Base-by-base conservation (phyloP, 2,888 invertebrate genomes). In the Branchinecta sandiegonensis region DNA sequence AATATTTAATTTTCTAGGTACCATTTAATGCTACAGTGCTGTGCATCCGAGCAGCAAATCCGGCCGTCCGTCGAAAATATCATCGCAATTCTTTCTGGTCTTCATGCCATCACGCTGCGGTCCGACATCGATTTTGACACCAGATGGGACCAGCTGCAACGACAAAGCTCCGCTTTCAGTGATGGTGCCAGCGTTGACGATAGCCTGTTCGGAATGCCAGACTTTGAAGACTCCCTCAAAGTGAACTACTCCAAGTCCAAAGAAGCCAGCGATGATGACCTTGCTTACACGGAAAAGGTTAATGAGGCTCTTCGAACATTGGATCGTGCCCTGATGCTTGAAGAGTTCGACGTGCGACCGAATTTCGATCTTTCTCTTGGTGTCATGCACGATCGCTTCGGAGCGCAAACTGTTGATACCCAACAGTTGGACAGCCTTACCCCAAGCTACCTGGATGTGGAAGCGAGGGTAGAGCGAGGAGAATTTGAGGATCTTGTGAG, bases 1-100 rank as follows among this genome's bases (percentile, higher is more conserved):
- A 37, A 37, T 37, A 6, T 37, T 37, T 37, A 37, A 17, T 56
- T 56, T n/a, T 56, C 23, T 23, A 56, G 63, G 63, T 85, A 84
- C 77, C 84, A 85, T 77, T 80, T 88, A 71, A 87, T 88, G 85
- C 83, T 85, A 75, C 79, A 85, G 68, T 88, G 88, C 76, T 88
- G 87, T 87, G 79, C 80, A 47, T 75, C 76, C 48, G 76, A 77
- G 3, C 77, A 78, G 68, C 76, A 78, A 4, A 70, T 75, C 48
- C 76, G 84, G 63, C 82, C 82, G 1, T 75, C 78, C 37, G 77
- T 82, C 68, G 76, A 79, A 13, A 81, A 83, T 74, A 78, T 83
- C 23, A 78, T 81, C 70, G 77, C 80, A 66, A 80, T 82, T 77
- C 74, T 84, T 10, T 56, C 63, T 10, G 63, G 63, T 56, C 63